Evolutionary conservation across 2,113 vertebrate species (phyloP).

Genomic region (Oryzias curvinotus): DNA sequence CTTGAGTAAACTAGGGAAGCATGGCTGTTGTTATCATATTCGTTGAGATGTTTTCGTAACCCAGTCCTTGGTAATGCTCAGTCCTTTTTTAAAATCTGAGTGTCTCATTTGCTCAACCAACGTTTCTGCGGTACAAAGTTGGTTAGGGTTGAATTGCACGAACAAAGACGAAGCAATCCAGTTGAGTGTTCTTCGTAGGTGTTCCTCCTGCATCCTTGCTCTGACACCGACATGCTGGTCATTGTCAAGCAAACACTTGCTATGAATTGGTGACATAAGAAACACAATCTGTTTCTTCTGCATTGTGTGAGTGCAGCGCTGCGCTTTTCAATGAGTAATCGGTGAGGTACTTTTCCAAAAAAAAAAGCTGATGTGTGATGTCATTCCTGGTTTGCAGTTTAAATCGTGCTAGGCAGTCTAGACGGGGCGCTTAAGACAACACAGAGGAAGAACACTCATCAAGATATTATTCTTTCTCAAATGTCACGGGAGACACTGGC

Average conservation of each 20-base stretch:
- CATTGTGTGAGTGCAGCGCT: constrained; percentile 15
- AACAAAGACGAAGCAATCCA: constrained; percentile 48
- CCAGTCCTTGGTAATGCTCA: constrained; percentile 12
- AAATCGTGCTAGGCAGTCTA: constrained; percentile 31
- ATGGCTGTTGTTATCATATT: no score
- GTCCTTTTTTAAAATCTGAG: constrained; percentile 28
- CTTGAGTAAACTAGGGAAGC: no score
- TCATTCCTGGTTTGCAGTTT: constrained; percentile 48
- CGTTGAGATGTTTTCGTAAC: background rate
- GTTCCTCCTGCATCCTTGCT: constrained; percentile 40
- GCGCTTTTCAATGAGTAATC: constrained; percentile 3
- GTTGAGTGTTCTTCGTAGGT: constrained; percentile 66
- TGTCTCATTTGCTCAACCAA: constrained; percentile 18
- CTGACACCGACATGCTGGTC: constrained; percentile 30
- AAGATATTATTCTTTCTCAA: constrained; percentile 54
- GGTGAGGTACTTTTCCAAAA: constrained; percentile 1
- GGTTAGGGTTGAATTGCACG: constrained; percentile 51
- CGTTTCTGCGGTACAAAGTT: constrained; percentile 14
- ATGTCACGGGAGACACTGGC: constrained; percentile 46
- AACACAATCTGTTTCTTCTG: constrained; percentile 50
- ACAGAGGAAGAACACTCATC: constrained; percentile 45
- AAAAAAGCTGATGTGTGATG: constrained; percentile 32
- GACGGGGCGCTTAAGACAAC: constrained; percentile 52
- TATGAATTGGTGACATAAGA: constrained; percentile 50
- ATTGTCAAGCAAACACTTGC: constrained; percentile 34